Base-by-base conservation (phyloP, 2,113 vertebrate genomes). In the Cheilinus undulatus region DNA sequence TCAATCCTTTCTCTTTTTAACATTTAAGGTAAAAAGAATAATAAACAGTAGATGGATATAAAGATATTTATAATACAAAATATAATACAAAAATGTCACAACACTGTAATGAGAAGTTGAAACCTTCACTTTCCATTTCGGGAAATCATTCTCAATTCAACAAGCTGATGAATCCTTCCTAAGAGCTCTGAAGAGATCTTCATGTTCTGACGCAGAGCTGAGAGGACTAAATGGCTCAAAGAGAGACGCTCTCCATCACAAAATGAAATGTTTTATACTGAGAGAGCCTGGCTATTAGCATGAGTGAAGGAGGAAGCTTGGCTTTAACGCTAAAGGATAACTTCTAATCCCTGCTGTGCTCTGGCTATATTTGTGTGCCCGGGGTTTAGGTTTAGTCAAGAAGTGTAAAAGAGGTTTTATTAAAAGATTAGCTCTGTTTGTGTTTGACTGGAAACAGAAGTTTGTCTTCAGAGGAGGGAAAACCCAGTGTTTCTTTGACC, bases 181-280 rank as follows among this genome's bases (percentile, higher is more conserved):
- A 73, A 82, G 88, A 81, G 81, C 32, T 69, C 66, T 89, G 85
- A 87, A 85, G 85, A 82, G 83, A 87, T 87, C 79, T 86, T 73
- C 74, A 80, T 45, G 49, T 59, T 54, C 81, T 85, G 84, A 86
- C 27, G 61, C 73, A 76, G 32, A 34, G 32, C 51, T 82, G 45
- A 84, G 75, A 80, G 76, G 80, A 73, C 73, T 79, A 69, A 85
- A 85, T 80, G 76, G 77, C 84, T 89, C 77, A 82, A 76, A 81
- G 53, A 75, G 70, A 38, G 65, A 78, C 43, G 32, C 62, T 76
- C 71, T 83, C 60, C 36, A 72, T 78, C 3, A 10, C 53, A 43
- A 65, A 82, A 65, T 64, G 15, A 81, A 87, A 61, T 30, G 22
- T 23, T 76, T 70, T 48, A 48, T 28, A 38, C 57, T 57, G 51